Conservation (phyloP, 53 echinoderm and acorn worm genomes). For the Glandiceps talaboti region DNA sequence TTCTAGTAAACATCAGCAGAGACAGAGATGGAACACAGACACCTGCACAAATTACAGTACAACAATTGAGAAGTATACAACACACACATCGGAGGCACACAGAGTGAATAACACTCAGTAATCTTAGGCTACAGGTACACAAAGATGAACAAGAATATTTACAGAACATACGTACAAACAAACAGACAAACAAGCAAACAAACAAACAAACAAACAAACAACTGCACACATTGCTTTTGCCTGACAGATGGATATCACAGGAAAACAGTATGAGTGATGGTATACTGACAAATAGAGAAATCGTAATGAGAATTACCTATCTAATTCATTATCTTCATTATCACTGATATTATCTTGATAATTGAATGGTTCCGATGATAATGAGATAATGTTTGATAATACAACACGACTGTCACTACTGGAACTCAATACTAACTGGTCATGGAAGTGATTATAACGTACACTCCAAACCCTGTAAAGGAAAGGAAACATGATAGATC, state of each 20-base stretch:
- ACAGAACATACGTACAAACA: no score
- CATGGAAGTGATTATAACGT: slow-evolving; percentile 95
- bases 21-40: no score
- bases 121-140: no score
- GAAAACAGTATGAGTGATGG: not conserved
- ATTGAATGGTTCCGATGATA: slow-evolving; percentile 88
- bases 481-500: no score
- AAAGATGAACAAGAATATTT: no score
- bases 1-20: no score
- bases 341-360: slow-evolving; percentile 62
- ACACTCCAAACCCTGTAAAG: slow-evolving; percentile 89
- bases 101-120: no score
- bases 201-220: not conserved
- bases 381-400: slow-evolving; percentile 67
- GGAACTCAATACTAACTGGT: slow-evolving; percentile 79
- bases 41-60: no score
- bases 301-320: slow-evolving; percentile 33
- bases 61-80: no score
- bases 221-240: not conserved
- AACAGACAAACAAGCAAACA: no score
- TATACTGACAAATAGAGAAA: not conserved
- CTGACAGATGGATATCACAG: no score
- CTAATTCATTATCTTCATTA: slow-evolving; percentile 2
- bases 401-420: slow-evolving; percentile 95
- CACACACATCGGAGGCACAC: no score